phyloP scores from a whole-genome alignment of 2,888 invertebrate species.

The Abrostola tripartita region DNA sequence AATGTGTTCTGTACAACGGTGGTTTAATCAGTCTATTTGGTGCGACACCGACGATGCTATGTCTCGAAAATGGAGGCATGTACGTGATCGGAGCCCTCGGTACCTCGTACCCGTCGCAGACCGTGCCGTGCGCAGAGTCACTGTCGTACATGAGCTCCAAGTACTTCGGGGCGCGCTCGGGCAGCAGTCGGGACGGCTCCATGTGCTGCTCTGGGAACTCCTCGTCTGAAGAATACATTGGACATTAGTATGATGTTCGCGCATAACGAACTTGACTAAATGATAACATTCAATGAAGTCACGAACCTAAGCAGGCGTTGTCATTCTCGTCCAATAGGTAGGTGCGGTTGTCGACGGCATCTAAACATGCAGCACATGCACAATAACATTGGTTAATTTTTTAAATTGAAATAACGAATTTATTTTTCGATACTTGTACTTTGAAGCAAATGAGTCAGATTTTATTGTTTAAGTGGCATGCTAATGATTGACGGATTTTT shows the following conservation, averaged over 20 bases:
- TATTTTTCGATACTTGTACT: slow-evolving; percentile 9
- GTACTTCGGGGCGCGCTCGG: slow-evolving; percentile 88
- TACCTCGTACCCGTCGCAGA: slow-evolving; percentile 90
- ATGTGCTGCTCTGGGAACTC: slow-evolving; percentile 78
- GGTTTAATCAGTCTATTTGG: slow-evolving; percentile 77
- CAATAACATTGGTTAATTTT: slow-evolving; percentile 68
- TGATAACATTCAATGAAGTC: slow-evolving; percentile 25
- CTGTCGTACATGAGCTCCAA: slow-evolving; percentile 90
- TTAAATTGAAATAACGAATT: slow-evolving; percentile 42
- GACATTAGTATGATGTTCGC: slow-evolving; percentile 7
- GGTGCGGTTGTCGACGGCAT: slow-evolving; percentile 93
- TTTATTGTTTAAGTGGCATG: neutral
- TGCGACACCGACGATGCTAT: slow-evolving; percentile 82
- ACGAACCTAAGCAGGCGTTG: slow-evolving; percentile 88
- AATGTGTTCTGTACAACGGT: slow-evolving; percentile 75
- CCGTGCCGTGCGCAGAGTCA: slow-evolving; percentile 76
- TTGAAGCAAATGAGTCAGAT: neutral
- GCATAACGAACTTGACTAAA: neutral
- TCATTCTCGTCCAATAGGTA: slow-evolving; percentile 93
- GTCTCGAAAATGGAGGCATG: slow-evolving; percentile 72
- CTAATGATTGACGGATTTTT: no score
- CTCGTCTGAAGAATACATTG: slow-evolving; percentile 68
- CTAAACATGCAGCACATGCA: slow-evolving; percentile 86
- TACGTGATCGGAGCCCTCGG: slow-evolving; percentile 79
- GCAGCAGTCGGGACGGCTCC: slow-evolving; percentile 80